Evolutionary conservation across 2,888 invertebrate genomes (phyloP), one percentile per base, ranked within the genome.

Genomic region (Clepsis dumicolana): DNA sequence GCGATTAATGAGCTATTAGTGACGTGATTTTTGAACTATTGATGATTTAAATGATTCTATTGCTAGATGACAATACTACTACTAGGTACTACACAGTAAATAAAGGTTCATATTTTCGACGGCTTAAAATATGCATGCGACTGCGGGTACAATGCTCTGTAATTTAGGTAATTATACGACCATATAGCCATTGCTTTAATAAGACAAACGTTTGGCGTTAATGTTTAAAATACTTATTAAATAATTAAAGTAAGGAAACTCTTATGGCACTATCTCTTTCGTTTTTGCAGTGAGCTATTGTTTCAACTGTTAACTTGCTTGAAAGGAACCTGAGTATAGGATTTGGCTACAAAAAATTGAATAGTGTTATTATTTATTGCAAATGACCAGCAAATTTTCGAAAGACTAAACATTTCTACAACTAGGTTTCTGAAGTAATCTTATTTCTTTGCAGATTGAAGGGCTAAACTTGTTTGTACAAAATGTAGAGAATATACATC

Each of bases 181-280:
- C 8, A 29, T 29, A 12, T 35, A 10, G 35, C 2, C 12, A 35
- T 35, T 35, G 14, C 8, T 29, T 29, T 29, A 12, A 35, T 35
- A 10, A 12, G 10, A 35, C 12, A 12, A 3, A 38, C 1, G 38
- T 38, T 24, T 50, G 25, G 7, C 25, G 52, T 5, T 25, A 52
- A 12, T 1, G 2, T 25, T 54, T 21, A 56, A 14, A 18, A 35
- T 35, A 56, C 56, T 56, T 56, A 56, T 21, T 14, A 24, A 35
- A 24, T 35, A 56, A 56, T 54, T 32, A 54, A 29, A 54, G 18
- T 21, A 56, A 21, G 16, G 21, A 56, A 14, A 35, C 21, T 52
- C 21, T 56, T 56, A 56, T 56, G 56, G 56, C 56, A 56, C 56
- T 35, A 32, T 56, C n/a, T 21, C 44, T 8, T 48, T 10, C 10